Conservation (phyloP, 2,113 vertebrate genomes). For the Merops nubicus region DNA sequence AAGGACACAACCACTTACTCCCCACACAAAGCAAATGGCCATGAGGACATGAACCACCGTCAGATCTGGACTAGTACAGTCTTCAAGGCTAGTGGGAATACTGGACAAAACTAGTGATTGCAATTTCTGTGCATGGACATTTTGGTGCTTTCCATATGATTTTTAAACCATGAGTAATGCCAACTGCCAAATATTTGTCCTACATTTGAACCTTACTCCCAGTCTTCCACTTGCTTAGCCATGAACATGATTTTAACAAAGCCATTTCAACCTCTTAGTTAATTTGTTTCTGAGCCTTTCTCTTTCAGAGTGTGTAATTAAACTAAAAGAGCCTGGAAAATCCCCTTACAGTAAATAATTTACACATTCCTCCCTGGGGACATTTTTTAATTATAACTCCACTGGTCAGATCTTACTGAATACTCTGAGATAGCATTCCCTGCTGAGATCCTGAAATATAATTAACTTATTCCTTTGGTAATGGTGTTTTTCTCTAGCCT, state of each 20-base stretch:
- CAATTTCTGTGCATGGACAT: not conserved
- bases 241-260: not conserved
- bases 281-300: not conserved
- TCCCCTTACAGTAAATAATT: conserved; percentile 68
- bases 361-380: conserved; percentile 53
- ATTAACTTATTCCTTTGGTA: conserved; percentile 52
- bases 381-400: conserved; percentile 60
- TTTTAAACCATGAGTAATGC: not conserved
- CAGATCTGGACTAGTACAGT: not conserved
- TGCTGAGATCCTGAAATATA: conserved; percentile 43
- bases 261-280: not conserved
- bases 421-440: conserved; percentile 41
- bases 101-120: not conserved
- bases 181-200: not conserved
- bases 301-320: conserved; percentile 25
- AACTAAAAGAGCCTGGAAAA: conserved; percentile 59
- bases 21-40: not conserved
- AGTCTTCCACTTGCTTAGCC: not conserved
- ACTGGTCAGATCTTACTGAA: conserved; percentile 57
- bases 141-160: not conserved
- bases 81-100: not conserved
- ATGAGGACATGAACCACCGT: not conserved
- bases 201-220: not conserved
- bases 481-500: conserved; percentile 45
- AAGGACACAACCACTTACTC: not conserved